Conservation (phyloP, 2,888 invertebrate species). For the Catocala nupta region DNA sequence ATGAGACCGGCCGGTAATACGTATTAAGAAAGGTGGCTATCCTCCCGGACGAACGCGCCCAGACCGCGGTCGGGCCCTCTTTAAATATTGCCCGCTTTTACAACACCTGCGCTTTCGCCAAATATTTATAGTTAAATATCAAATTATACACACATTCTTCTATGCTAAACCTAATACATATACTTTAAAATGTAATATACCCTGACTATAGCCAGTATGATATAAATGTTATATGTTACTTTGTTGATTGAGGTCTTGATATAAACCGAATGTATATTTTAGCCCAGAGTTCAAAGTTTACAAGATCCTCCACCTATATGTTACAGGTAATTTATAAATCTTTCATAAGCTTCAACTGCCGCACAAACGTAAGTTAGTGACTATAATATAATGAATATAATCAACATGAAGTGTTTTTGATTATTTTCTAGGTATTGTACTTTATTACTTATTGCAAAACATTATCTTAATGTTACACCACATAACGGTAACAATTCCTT, state of each 20-base stretch:
- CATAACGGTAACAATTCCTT: neutral
- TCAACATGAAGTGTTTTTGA: neutral
- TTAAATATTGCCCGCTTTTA: constrained; percentile 71
- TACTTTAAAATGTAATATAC: neutral
- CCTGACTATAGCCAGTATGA: neutral
- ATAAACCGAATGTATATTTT: too few species aligned
- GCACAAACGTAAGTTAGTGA: too few species aligned
- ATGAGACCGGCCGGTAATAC: constrained; percentile 60
- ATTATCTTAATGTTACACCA: neutral
- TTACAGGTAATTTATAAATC: too few species aligned
- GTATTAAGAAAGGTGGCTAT: constrained; percentile 52
- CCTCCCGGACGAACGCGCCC: constrained; percentile 15
- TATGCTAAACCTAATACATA: neutral
- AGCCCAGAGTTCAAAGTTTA: too few species aligned
- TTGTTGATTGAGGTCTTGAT: too few species aligned
- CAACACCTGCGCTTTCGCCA: constrained; percentile 64
- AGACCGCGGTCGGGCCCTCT: constrained; percentile 52
- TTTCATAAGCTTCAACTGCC: too few species aligned
- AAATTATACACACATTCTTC: constrained; percentile 22
- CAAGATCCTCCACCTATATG: too few species aligned
- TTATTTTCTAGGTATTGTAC: neutral
- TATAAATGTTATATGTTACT: too few species aligned
- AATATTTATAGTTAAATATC: constrained; percentile 26
- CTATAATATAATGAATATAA: too few species aligned
- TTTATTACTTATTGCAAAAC: constrained; percentile 5